phyloP scores from a whole-genome alignment of 2,113 vertebrate genomes.

The Synchiropus splendidus region DNA sequence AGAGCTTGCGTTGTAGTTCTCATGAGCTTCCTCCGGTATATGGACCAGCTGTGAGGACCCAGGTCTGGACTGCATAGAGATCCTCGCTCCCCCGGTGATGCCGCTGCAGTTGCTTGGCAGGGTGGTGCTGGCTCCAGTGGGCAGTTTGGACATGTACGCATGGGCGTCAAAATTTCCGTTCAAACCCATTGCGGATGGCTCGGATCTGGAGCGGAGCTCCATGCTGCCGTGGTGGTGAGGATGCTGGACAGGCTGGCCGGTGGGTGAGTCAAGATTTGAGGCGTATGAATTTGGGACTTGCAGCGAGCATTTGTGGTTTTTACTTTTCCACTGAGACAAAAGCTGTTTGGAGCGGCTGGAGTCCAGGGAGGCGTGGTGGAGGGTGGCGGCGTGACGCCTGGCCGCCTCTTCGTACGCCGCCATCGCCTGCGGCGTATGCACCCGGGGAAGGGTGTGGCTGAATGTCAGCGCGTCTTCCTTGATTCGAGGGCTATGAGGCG shows the following conservation, averaged over 20 bases:
- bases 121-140: slow-evolving; percentile 73
- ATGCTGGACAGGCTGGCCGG: slow-evolving; percentile 74
- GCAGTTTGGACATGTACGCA: slow-evolving; percentile 72
- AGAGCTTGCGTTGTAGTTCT: slow-evolving; percentile 69
- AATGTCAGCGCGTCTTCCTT: slow-evolving; percentile 77
- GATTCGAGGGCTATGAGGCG: slow-evolving; percentile 26
- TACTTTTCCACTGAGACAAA: slow-evolving; percentile 94
- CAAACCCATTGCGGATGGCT: slow-evolving; percentile 74
- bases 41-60: slow-evolving; percentile 93
- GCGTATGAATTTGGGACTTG: slow-evolving; percentile 46
- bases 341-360: slow-evolving; percentile 90
- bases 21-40: slow-evolving; percentile 93
- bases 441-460: slow-evolving; percentile 92
- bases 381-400: slow-evolving; percentile 76
- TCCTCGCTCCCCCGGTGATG: slow-evolving; percentile 79
- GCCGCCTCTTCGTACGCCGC: slow-evolving; percentile 79
- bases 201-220: slow-evolving; percentile 82
- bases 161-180: slow-evolving; percentile 70
- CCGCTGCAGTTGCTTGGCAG: slow-evolving; percentile 78
- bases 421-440: slow-evolving; percentile 72
- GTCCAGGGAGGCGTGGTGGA: slow-evolving; percentile 87
- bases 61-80: slow-evolving; percentile 86
- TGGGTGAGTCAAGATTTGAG: slow-evolving; percentile 65
- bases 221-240: slow-evolving; percentile 69
- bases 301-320: slow-evolving; percentile 84